phyloP scores from a whole-genome alignment of 2,888 invertebrate species.

The Cephus pulcher region DNA sequence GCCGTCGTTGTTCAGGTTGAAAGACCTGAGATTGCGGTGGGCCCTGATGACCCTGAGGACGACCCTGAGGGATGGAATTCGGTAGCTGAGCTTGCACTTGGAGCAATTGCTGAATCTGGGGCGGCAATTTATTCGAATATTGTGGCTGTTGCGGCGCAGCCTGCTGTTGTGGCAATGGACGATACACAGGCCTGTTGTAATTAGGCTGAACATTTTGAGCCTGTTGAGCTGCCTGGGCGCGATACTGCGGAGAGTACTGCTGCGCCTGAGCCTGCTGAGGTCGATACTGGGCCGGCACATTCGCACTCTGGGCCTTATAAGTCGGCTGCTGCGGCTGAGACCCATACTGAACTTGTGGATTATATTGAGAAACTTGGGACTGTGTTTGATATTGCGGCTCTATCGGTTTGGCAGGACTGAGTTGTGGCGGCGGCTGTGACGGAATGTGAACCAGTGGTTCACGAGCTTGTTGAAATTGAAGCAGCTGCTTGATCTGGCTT shows the following conservation, averaged over 20 bases:
- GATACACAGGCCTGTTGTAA: slow-evolving; percentile 30
- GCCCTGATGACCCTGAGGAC: background rate
- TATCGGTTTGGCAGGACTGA: slow-evolving; percentile 34
- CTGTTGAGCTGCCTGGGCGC: slow-evolving; percentile 1
- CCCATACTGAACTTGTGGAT: slow-evolving; percentile 49
- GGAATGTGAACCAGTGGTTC: slow-evolving; percentile 57
- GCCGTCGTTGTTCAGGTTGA: slow-evolving; percentile 13
- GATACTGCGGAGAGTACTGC: slow-evolving; percentile 29
- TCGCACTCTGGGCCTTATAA: slow-evolving; percentile 41
- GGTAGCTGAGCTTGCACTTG: slow-evolving; percentile 27
- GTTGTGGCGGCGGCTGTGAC: slow-evolving; percentile 42
- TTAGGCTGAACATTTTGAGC: slow-evolving; percentile 27
- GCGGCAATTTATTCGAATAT: slow-evolving; percentile 40
- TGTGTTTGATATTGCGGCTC: slow-evolving; percentile 40
- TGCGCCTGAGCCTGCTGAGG: slow-evolving; percentile 26
- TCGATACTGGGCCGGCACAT: slow-evolving; percentile 31
- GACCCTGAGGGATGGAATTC: background rate
- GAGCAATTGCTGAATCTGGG: slow-evolving; percentile 42
- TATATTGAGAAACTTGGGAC: slow-evolving; percentile 37
- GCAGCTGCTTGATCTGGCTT: slow-evolving; percentile 50
- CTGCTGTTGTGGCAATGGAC: slow-evolving; percentile 17
- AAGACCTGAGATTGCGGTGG: background rate
- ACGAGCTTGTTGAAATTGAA: slow-evolving; percentile 53
- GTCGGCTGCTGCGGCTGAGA: slow-evolving; percentile 50
- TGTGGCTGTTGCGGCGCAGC: slow-evolving; percentile 24